These are phyloP conservation scores for Meleagris gallopavo DNA, from an alignment of 2,113 vertebrate genomes.

Conservation along the genomic window DNA sequence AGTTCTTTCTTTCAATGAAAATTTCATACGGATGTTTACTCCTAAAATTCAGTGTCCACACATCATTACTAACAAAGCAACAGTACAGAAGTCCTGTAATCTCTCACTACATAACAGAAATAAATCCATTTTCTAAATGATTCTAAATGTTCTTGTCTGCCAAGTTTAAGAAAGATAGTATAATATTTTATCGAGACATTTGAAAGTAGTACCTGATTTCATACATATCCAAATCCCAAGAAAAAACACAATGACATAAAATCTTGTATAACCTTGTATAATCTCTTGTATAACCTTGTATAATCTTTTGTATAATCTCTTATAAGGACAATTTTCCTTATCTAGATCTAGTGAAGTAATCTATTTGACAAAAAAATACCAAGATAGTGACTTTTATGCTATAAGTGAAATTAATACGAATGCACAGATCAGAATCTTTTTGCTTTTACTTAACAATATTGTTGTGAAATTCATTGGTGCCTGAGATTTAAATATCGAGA, in stretches of 20 bases:
- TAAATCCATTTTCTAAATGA: neutral
- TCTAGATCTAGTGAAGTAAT: neutral
- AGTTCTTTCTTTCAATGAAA: conserved; percentile 6
- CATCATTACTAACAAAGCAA: neutral
- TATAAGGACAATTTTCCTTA: neutral
- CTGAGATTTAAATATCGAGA: neutral
- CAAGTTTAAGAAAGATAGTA: neutral
- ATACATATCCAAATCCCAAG: neutral
- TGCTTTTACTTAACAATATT: neutral
- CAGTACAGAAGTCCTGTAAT: neutral
- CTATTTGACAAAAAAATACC: neutral
- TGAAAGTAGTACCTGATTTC: neutral
- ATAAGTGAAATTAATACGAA: neutral
- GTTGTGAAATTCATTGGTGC: neutral
- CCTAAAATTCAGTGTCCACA: neutral
- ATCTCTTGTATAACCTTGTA: neutral
- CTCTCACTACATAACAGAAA: neutral
- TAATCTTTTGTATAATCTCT: neutral
- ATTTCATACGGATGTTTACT: neutral
- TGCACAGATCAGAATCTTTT: neutral
- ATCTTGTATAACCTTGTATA: neutral
- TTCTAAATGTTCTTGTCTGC: neutral
- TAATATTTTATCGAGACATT: neutral
- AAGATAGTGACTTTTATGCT: neutral
- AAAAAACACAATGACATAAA: neutral